phyloP scores from a whole-genome alignment of 2,888 invertebrate species.

The Drosophila nr. perissopoda region DNA sequence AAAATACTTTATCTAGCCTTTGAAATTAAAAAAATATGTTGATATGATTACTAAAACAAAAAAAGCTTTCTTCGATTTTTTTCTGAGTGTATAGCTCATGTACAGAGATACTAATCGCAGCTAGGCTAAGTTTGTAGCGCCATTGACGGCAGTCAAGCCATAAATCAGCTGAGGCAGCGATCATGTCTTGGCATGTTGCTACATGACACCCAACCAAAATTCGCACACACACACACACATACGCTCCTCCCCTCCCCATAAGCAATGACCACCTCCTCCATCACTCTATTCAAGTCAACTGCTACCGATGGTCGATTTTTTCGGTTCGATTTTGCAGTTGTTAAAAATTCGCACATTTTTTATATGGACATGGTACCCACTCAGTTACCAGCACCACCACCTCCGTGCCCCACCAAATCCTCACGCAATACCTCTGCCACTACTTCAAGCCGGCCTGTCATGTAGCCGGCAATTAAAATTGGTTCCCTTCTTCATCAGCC shows the following conservation, averaged over 20 bases:
- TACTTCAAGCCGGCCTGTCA: conserved; percentile 17
- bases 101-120: conserved; percentile 28
- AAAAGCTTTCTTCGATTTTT: background rate
- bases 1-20: background rate
- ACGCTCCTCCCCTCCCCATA: background rate
- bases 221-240: background rate
- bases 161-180: conserved; percentile 59
- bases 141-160: conserved; percentile 17
- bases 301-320: conserved; percentile 11
- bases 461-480: conserved; percentile 70
- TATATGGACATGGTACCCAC: conserved; percentile 18
- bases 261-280: background rate
- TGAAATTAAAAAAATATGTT: too few relatives aligned
- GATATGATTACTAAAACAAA: too few relatives aligned
- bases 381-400: background rate
- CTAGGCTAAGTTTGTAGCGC: conserved; percentile 45
- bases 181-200: conserved; percentile 65
- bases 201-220: conserved; percentile 40
- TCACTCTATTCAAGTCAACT: background rate
- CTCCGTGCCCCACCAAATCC: background rate
- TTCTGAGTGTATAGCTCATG: background rate
- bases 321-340: conserved; percentile 60
- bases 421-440: background rate
- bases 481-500: conserved; percentile 47
- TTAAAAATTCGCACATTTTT: conserved; percentile 75